These are phyloP conservation scores for Muraenolepis orangiensis DNA, from an alignment of 2,797 vertebrate species.

Conservation along the genomic window DNA sequence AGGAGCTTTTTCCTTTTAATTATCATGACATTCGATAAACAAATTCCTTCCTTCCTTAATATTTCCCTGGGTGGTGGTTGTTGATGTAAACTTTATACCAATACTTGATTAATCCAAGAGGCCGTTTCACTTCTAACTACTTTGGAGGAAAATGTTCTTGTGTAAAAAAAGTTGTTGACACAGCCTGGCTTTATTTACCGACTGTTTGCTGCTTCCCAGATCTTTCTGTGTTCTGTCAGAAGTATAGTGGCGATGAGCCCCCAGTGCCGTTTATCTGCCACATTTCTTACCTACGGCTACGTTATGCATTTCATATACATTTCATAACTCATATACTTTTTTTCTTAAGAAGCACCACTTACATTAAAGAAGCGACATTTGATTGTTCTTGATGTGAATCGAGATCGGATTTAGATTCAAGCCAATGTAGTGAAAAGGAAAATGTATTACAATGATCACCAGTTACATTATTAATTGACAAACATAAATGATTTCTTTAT, in stretches of 20 bases:
- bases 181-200: not conserved
- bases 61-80: not conserved
- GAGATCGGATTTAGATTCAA: too few species aligned
- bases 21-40: not conserved
- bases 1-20: not conserved
- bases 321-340: not conserved
- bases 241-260: not conserved
- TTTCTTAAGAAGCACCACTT: not conserved
- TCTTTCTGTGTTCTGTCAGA: not conserved
- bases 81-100: not conserved
- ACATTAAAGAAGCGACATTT: not conserved
- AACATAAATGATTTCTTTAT: not conserved
- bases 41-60: not conserved
- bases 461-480: not conserved
- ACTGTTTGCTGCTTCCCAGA: not conserved
- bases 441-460: not conserved
- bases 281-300: not conserved
- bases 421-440: too few species aligned
- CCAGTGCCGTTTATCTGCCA: not conserved
- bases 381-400: too few species aligned
- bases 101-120: not conserved
- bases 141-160: not conserved
- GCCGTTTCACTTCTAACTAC: not conserved
- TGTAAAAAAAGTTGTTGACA: not conserved
- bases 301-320: not conserved